phyloP scores from a whole-genome alignment of 2,888 invertebrate genomes.

The Trissoscelio sp. region DNA sequence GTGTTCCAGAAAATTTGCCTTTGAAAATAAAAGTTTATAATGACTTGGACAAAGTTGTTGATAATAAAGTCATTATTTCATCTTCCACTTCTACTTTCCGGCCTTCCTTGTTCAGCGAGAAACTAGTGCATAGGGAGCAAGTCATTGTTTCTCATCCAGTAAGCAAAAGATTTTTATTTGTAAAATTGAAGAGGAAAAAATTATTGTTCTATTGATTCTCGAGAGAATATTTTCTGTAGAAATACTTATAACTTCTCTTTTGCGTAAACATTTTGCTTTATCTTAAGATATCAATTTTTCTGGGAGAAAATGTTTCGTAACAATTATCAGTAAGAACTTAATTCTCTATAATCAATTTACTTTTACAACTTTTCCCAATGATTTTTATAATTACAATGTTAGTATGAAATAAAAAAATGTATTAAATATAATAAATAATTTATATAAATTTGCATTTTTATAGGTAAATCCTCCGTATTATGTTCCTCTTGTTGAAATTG shows the following conservation, averaged over 20 bases:
- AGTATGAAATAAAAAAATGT: too few species aligned
- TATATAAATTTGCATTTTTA: slow-evolving; percentile 12
- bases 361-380: background rate
- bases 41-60: slow-evolving; percentile 90
- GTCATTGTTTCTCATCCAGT: slow-evolving; percentile 95
- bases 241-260: too few species aligned
- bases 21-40: slow-evolving; percentile 92
- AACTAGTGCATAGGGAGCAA: slow-evolving; percentile 89
- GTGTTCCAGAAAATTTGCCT: slow-evolving; percentile 94
- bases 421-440: background rate
- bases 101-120: slow-evolving; percentile 93
- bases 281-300: slow-evolving; percentile 24
- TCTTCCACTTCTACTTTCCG: slow-evolving; percentile 97
- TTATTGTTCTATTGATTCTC: too few species aligned
- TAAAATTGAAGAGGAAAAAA: background rate
- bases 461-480: slow-evolving; percentile 98
- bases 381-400: too few species aligned
- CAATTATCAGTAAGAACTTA: slow-evolving; percentile 15
- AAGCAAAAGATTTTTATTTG: slow-evolving; percentile 71
- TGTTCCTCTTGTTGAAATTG: slow-evolving; percentile 96
- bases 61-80: slow-evolving; percentile 91
- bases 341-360: background rate
- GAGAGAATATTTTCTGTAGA: too few species aligned
- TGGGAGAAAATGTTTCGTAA: slow-evolving; percentile 1
- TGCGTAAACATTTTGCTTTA: slow-evolving; percentile 1